Conservation (phyloP, 2,888 invertebrate genomes). For the Tinea semifulvella region DNA sequence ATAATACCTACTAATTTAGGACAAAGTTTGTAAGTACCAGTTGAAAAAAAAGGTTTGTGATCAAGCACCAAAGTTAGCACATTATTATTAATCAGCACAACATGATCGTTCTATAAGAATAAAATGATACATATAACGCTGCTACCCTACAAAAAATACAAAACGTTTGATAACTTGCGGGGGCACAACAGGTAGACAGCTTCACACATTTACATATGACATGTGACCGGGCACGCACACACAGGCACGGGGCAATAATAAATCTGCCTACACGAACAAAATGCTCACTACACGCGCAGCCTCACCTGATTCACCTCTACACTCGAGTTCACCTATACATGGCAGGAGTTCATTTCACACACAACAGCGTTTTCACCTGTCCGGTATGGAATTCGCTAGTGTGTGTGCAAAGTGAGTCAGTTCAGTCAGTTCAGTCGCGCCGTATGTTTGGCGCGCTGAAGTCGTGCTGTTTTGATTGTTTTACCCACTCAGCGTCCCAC, state of each 20-base stretch:
- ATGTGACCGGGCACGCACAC: conserved; percentile 55
- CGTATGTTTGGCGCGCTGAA: conserved; percentile 54
- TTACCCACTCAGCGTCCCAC: conserved; percentile 33
- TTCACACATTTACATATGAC: conserved; percentile 46
- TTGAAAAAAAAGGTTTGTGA: too few species aligned
- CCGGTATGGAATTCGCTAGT: conserved; percentile 39
- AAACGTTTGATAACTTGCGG: conserved; percentile 50
- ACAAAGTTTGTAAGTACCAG: too few species aligned
- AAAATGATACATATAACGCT: conserved; percentile 36
- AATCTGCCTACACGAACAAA: conserved; percentile 57
- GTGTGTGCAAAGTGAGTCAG: conserved; percentile 20
- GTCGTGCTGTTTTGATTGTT: conserved; percentile 38
- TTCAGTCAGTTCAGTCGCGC: conserved; percentile 44
- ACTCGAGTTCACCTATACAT: conserved; percentile 41
- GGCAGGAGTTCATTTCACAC: conserved; percentile 40
- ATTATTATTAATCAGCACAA: conserved; percentile 21
- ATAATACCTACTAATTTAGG: too few species aligned
- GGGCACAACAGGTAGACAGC: conserved; percentile 53
- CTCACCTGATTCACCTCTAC: conserved; percentile 55
- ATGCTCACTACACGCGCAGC: conserved; percentile 27
- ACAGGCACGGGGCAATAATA: conserved; percentile 32
- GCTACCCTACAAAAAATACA: conserved; percentile 48
- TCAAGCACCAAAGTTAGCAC: background rate
- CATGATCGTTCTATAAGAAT: conserved; percentile 31
- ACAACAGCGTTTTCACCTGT: conserved; percentile 62